Evolutionary conservation across 92 coral and sea anemone genomes (phyloP), one percentile per base, ranked within the genome.

Genomic region (Heliopora coerulea): DNA sequence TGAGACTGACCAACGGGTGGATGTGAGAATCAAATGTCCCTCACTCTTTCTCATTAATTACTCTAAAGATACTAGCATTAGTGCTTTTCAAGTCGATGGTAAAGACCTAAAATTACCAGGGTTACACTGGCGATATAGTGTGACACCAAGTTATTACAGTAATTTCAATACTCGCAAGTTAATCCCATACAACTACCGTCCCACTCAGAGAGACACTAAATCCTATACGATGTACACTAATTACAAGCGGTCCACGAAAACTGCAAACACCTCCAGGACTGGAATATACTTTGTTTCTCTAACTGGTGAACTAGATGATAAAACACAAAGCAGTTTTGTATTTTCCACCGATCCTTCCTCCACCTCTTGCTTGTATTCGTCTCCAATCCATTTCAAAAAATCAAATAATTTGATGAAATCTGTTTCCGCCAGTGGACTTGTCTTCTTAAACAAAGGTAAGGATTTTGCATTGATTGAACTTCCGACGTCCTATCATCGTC

Each of bases 231-330:
- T n/a, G 15, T 2, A 15, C 10, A 6, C 15, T n/a, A 6, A 46
- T 3, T 46, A 46, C n/a, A 46, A 46, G 14, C 42, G 42, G 6
- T 37, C 42, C 21, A 21, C 21, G 1, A 26, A 37, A 1, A 19
- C 21, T 12, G 21, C 44, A 42, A n/a, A n/a, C n/a, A 52, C 37
- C 6, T 0, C 48, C 3, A 33, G 70, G 29, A 63, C 49, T 23
- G 70, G 70, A 4, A 18, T 63, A 13, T 63, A 63, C 29, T 25
- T 63, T 11, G 9, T 63, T 25, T 13, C 70, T n/a, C 15, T 63
- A 2, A 48, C 46, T 31, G 70, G 70, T 34, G 20, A 35, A 30
- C 6, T 12, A 13, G 39, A 59, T 28, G 10, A 30, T 35, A 20
- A 17, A 8, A 18, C 12, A 35, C 18, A 1, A 12, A 13, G 1